Evolutionary conservation across 2,888 invertebrate species (phyloP), one percentile per base, ranked within the genome.

Genomic region (Mythimna impura): DNA sequence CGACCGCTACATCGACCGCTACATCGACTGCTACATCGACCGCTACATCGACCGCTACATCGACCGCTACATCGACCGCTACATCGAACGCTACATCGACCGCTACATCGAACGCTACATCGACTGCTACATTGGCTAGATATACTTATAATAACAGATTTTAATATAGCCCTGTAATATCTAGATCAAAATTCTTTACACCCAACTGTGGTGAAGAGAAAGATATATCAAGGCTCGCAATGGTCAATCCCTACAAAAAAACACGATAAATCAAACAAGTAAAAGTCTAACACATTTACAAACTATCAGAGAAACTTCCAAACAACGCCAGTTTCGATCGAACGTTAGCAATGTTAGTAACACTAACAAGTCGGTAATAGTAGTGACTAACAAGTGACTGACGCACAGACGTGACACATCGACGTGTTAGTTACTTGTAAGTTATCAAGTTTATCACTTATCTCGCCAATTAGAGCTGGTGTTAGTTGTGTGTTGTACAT

Each of bases 401-500:
- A n/a, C 65, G 20, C n/a, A 34, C 52, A 66, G 30, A 50, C 69
- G 61, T 50, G 69, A 69, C 40, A 68, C 77, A 36, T 61, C 54
- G 22, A 20, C 69, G 52, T 22, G 69, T 40, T 43, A n/a, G 22
- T 71, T 22, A 62, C 61, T 58, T 30, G 60, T 30, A 22, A n/a
- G 30, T 72, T 61, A 61, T 61, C 22, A 17, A 61, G 74, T 75
- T 68, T 60, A 76, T 77, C 70, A 50, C 52, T 69, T 54, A 76
- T 77, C 61, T 22, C 60, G 22, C 30, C 70, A 75, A 75, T 75
- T 77, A 75, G 36, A 17, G 69, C 20, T 9, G 36, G 52, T 22
- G 36, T 69, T 69, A 77, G 47, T 77, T 77, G 22, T 77, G 66
- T 73, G 54, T 54, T 55, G 22, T 25, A n/a, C 43, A 22, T 55